Evolutionary conservation across 2,888 invertebrate species (phyloP).

Genomic region (Drosophila atripex): DNA sequence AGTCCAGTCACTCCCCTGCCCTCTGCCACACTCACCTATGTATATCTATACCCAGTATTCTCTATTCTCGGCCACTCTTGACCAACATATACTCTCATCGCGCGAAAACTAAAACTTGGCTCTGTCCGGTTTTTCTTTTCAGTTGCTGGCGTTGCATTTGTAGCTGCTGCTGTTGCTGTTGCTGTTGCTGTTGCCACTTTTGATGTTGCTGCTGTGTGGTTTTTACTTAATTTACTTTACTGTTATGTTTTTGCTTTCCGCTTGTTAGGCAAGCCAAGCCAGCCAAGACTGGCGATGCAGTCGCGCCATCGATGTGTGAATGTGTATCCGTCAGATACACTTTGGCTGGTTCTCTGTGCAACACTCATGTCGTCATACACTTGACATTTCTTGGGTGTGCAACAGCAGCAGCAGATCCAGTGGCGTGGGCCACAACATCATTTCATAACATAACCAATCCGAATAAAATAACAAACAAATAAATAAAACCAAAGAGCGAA

Average conservation of each 20-base stretch:
- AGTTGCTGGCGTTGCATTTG: constrained; percentile 58
- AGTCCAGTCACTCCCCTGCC: constrained; percentile 4
- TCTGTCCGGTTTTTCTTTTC: constrained; percentile 50
- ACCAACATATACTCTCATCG: constrained; percentile 65
- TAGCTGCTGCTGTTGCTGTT: neutral
- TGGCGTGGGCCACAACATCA: constrained; percentile 54
- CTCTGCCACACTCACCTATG: neutral
- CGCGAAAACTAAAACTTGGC: constrained; percentile 39
- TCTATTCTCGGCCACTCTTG: constrained; percentile 68
- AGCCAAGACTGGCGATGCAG: neutral
- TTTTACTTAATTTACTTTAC: constrained; percentile 75
- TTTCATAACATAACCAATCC: constrained; percentile 44
- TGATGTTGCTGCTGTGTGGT: constrained; percentile 56
- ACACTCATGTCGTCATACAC: constrained; percentile 45
- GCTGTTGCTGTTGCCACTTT: constrained; percentile 20
- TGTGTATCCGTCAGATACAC: constrained; percentile 67
- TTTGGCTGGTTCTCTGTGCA: constrained; percentile 52
- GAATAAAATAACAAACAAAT: constrained; percentile 17
- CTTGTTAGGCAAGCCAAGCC: constrained; percentile 66
- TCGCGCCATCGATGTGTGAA: constrained; percentile 38
- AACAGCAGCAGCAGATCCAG: constrained; percentile 4
- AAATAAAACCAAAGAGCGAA: constrained; percentile 36
- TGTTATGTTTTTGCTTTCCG: constrained; percentile 74
- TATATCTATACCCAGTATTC: constrained; percentile 40
- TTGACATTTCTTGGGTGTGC: constrained; percentile 68